phyloP scores from a whole-genome alignment of 2,888 invertebrate genomes.

The Helleia helle region DNA sequence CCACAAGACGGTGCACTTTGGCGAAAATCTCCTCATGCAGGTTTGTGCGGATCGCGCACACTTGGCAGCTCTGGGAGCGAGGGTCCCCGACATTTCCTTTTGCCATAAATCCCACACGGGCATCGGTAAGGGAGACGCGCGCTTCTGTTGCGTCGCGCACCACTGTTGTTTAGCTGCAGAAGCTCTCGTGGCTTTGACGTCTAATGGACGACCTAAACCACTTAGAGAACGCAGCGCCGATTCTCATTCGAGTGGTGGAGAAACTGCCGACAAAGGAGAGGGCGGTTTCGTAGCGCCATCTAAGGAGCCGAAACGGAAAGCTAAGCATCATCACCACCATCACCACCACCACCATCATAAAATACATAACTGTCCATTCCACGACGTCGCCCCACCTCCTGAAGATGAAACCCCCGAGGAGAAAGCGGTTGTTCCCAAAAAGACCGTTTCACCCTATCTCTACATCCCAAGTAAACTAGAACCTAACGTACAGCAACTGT shows the following conservation, averaged over 20 bases:
- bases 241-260: conserved; percentile 66
- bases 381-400: conserved; percentile 52
- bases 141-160: conserved; percentile 66
- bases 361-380: conserved; percentile 60
- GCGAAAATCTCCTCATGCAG: conserved; percentile 82
- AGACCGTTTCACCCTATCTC: conserved; percentile 67
- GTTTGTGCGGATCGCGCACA: conserved; percentile 81
- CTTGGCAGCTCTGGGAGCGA: conserved; percentile 61
- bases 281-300: conserved; percentile 33
- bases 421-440: conserved; percentile 48
- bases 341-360: conserved; percentile 59
- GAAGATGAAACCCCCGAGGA: conserved; percentile 42
- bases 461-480: conserved; percentile 76
- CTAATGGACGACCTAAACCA: conserved; percentile 49
- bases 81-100: conserved; percentile 63
- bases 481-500: conserved; percentile 85
- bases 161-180: conserved; percentile 65
- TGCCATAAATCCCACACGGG: conserved; percentile 66
- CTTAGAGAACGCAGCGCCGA: conserved; percentile 58
- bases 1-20: conserved; percentile 86
- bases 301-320: conserved; percentile 47
- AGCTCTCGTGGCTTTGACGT: conserved; percentile 49
- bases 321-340: conserved; percentile 55
- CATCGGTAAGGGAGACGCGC: conserved; percentile 51
- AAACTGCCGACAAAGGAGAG: conserved; percentile 54